phyloP scores from a whole-genome alignment of 2,888 invertebrate species.

The Scaeva pyrastri region DNA sequence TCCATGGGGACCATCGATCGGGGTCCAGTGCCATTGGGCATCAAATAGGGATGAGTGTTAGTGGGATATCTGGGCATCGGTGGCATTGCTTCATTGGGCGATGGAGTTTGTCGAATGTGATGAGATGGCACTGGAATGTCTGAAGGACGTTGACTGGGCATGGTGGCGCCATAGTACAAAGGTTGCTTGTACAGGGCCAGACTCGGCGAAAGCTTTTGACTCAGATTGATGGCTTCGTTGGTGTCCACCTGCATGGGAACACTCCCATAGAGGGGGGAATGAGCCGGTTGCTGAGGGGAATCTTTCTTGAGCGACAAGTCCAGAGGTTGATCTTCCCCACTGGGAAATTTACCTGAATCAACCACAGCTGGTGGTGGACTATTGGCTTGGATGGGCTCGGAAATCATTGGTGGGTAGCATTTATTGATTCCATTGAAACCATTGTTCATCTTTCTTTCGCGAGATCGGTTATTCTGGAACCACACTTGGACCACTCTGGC shows the following conservation, averaged over 20 bases:
- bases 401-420: constrained; percentile 79
- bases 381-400: constrained; percentile 75
- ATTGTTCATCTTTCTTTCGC: constrained; percentile 88
- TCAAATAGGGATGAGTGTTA: constrained; percentile 83
- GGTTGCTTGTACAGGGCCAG: constrained; percentile 80
- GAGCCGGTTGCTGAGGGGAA: constrained; percentile 79
- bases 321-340: constrained; percentile 90
- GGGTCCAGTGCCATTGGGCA: constrained; percentile 81
- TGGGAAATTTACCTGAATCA: constrained; percentile 50
- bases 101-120: constrained; percentile 78
- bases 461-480: constrained; percentile 97
- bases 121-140: constrained; percentile 79
- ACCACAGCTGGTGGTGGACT: constrained; percentile 41
- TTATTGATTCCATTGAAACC: constrained; percentile 61
- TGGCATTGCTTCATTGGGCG: constrained; percentile 79
- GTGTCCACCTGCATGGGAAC: constrained; percentile 86
- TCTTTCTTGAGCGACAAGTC: constrained; percentile 95
- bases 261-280: constrained; percentile 86
- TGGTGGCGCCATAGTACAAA: constrained; percentile 78
- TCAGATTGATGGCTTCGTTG: constrained; percentile 91
- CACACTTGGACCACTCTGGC: constrained; percentile 95
- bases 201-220: constrained; percentile 87
- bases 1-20: constrained; percentile 88
- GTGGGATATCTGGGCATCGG: constrained; percentile 74
- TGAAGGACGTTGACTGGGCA: constrained; percentile 86